These are phyloP conservation scores for Bos javanicus DNA, from an alignment of 2,113 vertebrate genomes.

Conservation along the genomic window DNA sequence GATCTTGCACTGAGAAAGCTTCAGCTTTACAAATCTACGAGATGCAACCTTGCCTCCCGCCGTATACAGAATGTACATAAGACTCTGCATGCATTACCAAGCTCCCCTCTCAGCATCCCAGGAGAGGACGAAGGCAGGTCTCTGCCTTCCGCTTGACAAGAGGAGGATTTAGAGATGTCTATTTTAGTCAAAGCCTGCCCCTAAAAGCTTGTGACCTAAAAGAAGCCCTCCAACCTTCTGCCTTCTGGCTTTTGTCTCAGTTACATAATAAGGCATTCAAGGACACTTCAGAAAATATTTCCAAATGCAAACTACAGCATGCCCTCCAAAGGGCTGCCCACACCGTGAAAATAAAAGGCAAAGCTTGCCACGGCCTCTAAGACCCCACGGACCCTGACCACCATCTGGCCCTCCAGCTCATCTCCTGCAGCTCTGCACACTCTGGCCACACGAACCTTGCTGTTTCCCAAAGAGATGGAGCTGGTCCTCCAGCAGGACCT, in stretches of 20 bases:
- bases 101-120: rapidly evolving
- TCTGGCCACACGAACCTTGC: rapidly evolving
- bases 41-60: neutral
- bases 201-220: conserved; percentile 17
- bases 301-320: neutral
- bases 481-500: neutral
- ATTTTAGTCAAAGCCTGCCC: neutral
- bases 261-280: neutral
- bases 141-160: neutral
- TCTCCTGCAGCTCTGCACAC: neutral
- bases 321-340: neutral
- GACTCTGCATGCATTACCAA: neutral
- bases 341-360: neutral
- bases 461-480: rapidly evolving
- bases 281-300: neutral
- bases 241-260: neutral
- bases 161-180: neutral
- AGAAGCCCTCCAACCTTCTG: conserved; percentile 12
- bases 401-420: rapidly evolving
- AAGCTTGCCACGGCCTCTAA: neutral
- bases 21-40: neutral
- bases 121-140: neutral
- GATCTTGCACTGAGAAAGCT: neutral
- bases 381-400: neutral
- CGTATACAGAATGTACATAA: rapidly evolving